Conservation (phyloP, 2,797 vertebrate genomes). For the Jordanella pulchra region DNA sequence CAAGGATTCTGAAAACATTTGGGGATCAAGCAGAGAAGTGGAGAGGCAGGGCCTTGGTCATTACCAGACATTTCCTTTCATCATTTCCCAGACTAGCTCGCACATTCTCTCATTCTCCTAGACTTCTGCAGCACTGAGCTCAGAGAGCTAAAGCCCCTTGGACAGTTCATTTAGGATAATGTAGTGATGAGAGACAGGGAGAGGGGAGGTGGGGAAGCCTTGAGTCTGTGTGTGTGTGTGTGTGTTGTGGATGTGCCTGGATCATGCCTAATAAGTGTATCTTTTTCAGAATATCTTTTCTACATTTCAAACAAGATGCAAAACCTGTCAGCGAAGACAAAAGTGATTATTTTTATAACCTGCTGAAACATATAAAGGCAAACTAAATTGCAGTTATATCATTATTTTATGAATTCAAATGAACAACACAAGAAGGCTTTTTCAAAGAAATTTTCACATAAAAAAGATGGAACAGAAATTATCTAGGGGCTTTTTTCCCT, state of each 20-base stretch:
- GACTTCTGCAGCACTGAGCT: constrained; percentile 60
- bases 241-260: constrained; percentile 40
- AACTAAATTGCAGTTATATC: constrained; percentile 68
- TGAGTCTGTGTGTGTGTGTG: constrained; percentile 13
- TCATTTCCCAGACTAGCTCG: constrained; percentile 65
- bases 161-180: constrained; percentile 79
- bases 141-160: constrained; percentile 67
- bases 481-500: constrained; percentile 72
- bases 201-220: constrained; percentile 28
- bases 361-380: constrained; percentile 74
- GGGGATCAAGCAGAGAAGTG: constrained; percentile 45
- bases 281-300: constrained; percentile 67
- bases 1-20: constrained; percentile 62
- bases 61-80: constrained; percentile 75
- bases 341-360: constrained; percentile 82
- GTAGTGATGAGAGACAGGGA: constrained; percentile 66
- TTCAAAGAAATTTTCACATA: constrained; percentile 78
- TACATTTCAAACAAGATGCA: constrained; percentile 70
- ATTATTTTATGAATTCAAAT: constrained; percentile 79
- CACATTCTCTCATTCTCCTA: constrained; percentile 53
- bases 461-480: constrained; percentile 77
- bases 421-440: constrained; percentile 76
- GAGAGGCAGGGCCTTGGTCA: constrained; percentile 63
- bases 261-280: constrained; percentile 75
- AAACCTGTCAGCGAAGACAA: constrained; percentile 72